phyloP scores from a whole-genome alignment of 2,888 invertebrate genomes.

The Chrysopilus asiliformis region DNA sequence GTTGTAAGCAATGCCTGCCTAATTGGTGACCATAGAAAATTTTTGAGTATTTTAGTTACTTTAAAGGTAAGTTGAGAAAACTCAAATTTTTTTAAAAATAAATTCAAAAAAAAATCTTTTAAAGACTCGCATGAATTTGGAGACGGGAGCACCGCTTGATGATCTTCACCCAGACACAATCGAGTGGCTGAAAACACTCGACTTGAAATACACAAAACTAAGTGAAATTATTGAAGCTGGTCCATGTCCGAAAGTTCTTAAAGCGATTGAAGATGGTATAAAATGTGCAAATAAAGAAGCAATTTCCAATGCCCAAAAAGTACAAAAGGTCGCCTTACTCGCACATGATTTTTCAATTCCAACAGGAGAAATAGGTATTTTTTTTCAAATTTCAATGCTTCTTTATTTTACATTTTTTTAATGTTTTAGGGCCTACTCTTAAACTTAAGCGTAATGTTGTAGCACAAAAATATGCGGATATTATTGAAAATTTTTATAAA shows the following conservation, averaged over 20 bases:
- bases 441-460: constrained; percentile 73
- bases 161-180: constrained; percentile 48
- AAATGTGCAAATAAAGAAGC: constrained; percentile 62
- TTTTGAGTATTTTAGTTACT: constrained; percentile 68
- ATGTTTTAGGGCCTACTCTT: constrained; percentile 64
- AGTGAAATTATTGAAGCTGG: constrained; percentile 52
- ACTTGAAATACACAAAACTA: constrained; percentile 53
- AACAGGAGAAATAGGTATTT: constrained; percentile 71
- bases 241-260: constrained; percentile 46
- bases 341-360: constrained; percentile 74
- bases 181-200: constrained; percentile 58
- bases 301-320: constrained; percentile 74
- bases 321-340: constrained; percentile 76
- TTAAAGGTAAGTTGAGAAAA: constrained; percentile 50
- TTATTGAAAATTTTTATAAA: constrained; percentile 67
- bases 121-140: constrained; percentile 61
- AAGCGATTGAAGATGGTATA: constrained; percentile 69
- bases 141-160: constrained; percentile 60
- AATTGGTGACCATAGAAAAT: constrained; percentile 78
- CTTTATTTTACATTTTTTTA: constrained; percentile 19
- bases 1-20: constrained; percentile 71
- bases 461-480: constrained; percentile 57
- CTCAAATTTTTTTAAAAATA: background rate
- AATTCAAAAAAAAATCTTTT: too few species aligned
- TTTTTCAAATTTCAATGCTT: background rate